Evolutionary conservation across 2,797 vertebrate species (phyloP).

Genomic region (Steatocranus sp.): DNA sequence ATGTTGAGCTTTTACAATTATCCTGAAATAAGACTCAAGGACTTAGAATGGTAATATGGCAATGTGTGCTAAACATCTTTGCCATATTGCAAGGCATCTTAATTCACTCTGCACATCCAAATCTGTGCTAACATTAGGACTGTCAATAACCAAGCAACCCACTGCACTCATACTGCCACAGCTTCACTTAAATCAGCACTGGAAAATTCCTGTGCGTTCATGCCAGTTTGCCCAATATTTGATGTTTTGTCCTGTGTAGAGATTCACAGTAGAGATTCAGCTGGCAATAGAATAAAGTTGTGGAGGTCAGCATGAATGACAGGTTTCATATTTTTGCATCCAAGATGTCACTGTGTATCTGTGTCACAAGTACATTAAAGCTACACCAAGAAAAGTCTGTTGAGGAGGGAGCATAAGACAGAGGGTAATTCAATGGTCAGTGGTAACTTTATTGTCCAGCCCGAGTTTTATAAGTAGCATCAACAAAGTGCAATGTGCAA

Average conservation of each 20-base stretch:
- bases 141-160: accelerated
- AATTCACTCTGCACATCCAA: neutral
- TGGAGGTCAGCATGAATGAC: neutral
- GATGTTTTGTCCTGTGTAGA: neutral
- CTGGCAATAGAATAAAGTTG: neutral
- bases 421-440: neutral
- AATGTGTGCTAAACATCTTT: neutral
- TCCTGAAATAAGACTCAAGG: neutral
- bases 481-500: neutral
- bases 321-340: neutral
- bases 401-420: neutral
- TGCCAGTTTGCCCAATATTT: neutral
- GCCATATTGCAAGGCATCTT: neutral
- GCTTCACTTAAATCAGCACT: neutral
- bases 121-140: neutral
- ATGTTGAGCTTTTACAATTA: neutral
- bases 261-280: neutral
- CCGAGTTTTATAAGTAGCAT: neutral
- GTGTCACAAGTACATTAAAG: neutral
- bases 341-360: neutral
- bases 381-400: neutral
- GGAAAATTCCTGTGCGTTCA: neutral
- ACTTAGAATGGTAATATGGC: neutral
- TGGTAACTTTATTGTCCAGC: neutral
- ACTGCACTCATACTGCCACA: neutral